phyloP scores from a whole-genome alignment of 2,113 vertebrate genomes.

The Campylomormyrus tamandua region DNA sequence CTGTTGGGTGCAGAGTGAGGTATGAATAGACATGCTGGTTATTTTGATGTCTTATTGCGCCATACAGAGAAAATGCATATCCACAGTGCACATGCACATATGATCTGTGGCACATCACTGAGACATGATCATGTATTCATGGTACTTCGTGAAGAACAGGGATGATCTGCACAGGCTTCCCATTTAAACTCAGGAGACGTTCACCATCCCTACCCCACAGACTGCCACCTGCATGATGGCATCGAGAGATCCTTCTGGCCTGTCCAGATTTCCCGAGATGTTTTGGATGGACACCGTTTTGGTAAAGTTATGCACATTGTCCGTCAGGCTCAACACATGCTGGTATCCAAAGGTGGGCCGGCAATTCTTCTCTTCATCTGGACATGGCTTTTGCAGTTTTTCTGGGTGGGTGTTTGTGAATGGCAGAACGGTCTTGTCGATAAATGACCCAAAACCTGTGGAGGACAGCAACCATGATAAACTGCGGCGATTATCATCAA shows the following conservation, averaged over 20 bases:
- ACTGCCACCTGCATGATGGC: slow-evolving; percentile 76
- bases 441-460: slow-evolving; percentile 74
- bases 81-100: not conserved
- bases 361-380: slow-evolving; percentile 46
- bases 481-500: not conserved
- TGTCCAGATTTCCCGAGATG: slow-evolving; percentile 71
- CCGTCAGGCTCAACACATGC: slow-evolving; percentile 65
- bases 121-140: not conserved
- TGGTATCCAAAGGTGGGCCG: slow-evolving; percentile 67
- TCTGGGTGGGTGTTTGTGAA: slow-evolving; percentile 67
- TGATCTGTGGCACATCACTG: not conserved
- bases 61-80: not conserved
- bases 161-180: not conserved
- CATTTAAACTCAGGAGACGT: not conserved
- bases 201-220: slow-evolving; percentile 53
- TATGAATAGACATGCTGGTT: not conserved
- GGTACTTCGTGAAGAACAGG: not conserved
- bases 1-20: slow-evolving; percentile 37
- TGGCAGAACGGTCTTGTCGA: slow-evolving; percentile 73
- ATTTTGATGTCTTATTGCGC: not conserved
- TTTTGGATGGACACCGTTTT: slow-evolving; percentile 60
- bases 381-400: slow-evolving; percentile 68
- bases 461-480: not conserved
- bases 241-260: slow-evolving; percentile 69
- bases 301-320: slow-evolving; percentile 50